These are phyloP conservation scores for Scolopax rusticola DNA, from an alignment of 2,797 vertebrate genomes.

Conservation along the genomic window DNA sequence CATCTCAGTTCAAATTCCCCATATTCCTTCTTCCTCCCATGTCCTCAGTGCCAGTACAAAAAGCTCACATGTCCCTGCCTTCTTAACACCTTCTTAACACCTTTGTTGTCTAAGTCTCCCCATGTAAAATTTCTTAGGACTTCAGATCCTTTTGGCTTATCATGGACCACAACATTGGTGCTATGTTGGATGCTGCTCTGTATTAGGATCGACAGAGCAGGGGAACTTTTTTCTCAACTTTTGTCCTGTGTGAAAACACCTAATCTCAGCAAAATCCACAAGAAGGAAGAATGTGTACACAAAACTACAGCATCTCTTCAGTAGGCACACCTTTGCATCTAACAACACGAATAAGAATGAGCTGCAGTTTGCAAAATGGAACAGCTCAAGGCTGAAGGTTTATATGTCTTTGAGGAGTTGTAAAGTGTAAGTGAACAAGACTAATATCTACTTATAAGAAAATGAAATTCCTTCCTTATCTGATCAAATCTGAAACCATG, in stretches of 20 bases:
- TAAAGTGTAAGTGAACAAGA: not conserved
- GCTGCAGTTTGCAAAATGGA: not conserved
- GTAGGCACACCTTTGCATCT: not conserved
- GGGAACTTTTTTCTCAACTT: not conserved
- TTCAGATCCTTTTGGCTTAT: not conserved
- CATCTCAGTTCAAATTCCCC: not conserved
- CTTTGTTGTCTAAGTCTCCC: not conserved
- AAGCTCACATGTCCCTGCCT: not conserved
- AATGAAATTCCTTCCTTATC: not conserved
- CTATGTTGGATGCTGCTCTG: not conserved
- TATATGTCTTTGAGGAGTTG: not conserved
- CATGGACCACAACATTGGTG: not conserved
- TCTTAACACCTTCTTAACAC: not conserved
- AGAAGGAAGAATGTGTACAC: not conserved
- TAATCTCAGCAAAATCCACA: not conserved
- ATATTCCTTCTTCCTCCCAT: fast-evolving
- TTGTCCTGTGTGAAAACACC: not conserved
- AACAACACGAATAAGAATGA: not conserved
- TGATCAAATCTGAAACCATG: not conserved
- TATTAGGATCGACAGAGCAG: not conserved
- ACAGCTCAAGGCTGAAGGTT: not conserved
- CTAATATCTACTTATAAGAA: not conserved
- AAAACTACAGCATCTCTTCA: not conserved
- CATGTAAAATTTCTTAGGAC: not conserved
- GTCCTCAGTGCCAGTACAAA: not conserved